phyloP scores from a whole-genome alignment of 1,140 invertebrate species.

The Ectropis grisescens region DNA sequence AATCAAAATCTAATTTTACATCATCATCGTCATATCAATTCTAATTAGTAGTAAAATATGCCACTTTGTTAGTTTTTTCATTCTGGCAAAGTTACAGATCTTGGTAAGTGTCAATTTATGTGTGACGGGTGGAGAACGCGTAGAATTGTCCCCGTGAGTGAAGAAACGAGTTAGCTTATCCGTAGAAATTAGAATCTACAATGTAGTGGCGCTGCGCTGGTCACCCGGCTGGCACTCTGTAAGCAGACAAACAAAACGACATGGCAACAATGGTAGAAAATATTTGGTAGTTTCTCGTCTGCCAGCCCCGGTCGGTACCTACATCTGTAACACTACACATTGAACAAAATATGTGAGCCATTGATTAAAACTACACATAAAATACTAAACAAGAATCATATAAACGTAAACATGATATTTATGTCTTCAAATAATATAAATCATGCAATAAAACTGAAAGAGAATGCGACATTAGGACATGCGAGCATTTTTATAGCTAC shows the following conservation, averaged over 20 bases:
- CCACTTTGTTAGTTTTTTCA: no score
- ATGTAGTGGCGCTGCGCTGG: slow-evolving; percentile 9
- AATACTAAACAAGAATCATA: slow-evolving; percentile 10
- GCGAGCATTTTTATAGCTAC: slow-evolving; percentile 13
- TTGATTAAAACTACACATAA: slow-evolving; percentile 7
- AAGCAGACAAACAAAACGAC: slow-evolving; percentile 60
- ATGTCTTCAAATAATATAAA: slow-evolving; percentile 4
- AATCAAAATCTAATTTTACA: no score
- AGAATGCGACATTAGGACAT: slow-evolving; percentile 22
- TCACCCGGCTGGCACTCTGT: slow-evolving; percentile 30
- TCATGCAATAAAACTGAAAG: slow-evolving; percentile 34
- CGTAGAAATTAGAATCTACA: slow-evolving; percentile 28
- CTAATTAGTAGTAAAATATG: no score
- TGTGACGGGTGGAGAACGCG: no score
- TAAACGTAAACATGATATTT: slow-evolving; percentile 3
- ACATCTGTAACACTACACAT: slow-evolving; percentile 65
- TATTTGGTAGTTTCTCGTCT: slow-evolving; percentile 18
- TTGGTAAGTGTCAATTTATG: no score
- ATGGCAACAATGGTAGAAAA: slow-evolving; percentile 45
- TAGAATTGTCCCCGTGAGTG: no score
- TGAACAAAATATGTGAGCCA: slow-evolving; percentile 16
- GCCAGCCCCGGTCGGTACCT: slow-evolving; percentile 37
- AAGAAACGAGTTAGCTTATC: no score
- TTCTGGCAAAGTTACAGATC: no score
- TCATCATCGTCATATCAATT: no score